A percentile compares a stretch with the other conserved stretches of the same genome.
Conservation (phyloP, 2,113 vertebrate species). For the Campylomormyrus tamandua region DNA sequence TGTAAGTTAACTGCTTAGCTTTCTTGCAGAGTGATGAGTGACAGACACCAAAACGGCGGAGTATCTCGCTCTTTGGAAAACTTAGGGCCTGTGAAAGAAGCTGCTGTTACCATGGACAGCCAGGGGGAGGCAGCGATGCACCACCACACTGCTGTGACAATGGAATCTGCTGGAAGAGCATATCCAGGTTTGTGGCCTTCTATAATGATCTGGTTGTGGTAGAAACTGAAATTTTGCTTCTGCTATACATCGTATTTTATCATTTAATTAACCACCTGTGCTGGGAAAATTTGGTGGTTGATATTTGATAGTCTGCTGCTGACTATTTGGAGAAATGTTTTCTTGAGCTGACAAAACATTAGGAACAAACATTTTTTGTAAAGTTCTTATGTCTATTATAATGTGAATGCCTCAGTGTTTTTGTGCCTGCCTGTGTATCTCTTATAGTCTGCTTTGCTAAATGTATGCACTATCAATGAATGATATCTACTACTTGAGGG, state of each 20-base stretch:
- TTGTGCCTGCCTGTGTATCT: background rate
- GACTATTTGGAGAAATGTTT: background rate
- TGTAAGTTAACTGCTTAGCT: slow-evolving; percentile 9
- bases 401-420: background rate
- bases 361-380: background rate
- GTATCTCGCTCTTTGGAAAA: slow-evolving; percentile 16
- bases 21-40: slow-evolving; percentile 11
- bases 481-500: background rate
- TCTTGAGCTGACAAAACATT: background rate
- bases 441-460: background rate
- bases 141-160: slow-evolving; percentile 21
- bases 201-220: background rate
- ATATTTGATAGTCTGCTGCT: background rate
- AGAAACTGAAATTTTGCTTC: background rate
- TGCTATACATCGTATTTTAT: background rate
- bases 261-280: background rate
- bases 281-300: background rate
- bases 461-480: background rate
- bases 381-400: background rate
- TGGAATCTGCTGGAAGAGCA: slow-evolving; percentile 56
- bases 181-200: slow-evolving; percentile 46
- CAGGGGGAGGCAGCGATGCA: slow-evolving; percentile 14
- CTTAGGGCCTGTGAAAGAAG: background rate
- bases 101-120: slow-evolving; percentile 8
- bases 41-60: slow-evolving; percentile 13